Conservation (phyloP, 2,888 invertebrate species). For the Thera britannica region DNA sequence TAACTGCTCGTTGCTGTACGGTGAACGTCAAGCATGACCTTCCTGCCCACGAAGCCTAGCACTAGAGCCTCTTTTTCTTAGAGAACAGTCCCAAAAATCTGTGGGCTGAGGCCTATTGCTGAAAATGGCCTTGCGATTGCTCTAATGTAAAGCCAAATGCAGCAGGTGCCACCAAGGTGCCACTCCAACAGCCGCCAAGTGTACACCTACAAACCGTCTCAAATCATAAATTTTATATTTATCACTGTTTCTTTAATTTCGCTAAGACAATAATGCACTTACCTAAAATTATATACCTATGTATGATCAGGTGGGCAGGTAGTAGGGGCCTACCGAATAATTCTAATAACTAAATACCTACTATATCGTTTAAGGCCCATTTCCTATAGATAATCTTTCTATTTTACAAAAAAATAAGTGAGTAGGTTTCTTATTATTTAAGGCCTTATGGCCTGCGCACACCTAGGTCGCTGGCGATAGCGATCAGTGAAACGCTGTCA, state of each 20-base stretch:
- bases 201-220: not conserved
- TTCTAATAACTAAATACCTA: too few species aligned
- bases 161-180: not conserved
- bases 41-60: conserved; percentile 77
- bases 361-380: too few species aligned
- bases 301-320: not conserved
- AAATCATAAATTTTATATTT: not conserved
- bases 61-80: conserved; percentile 69
- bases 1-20: conserved; percentile 61
- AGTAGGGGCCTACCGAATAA: not conserved
- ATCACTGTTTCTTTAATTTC: too few species aligned
- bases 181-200: not conserved
- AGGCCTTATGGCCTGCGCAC: too few species aligned
- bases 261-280: too few species aligned
- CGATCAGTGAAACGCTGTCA: too few species aligned
- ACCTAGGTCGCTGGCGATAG: too few species aligned
- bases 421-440: too few species aligned
- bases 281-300: too few species aligned
- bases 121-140: not conserved
- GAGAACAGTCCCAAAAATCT: not conserved
- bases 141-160: not conserved
- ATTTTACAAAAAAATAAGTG: too few species aligned
- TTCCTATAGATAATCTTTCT: too few species aligned
- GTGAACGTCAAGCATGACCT: conserved; percentile 79
- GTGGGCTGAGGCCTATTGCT: not conserved